A percentile compares a stretch with the other conserved stretches of the same genome.
These are phyloP conservation scores for Cybosia mesomella DNA, from an alignment of 2,888 invertebrate species.

Conservation along the genomic window DNA sequence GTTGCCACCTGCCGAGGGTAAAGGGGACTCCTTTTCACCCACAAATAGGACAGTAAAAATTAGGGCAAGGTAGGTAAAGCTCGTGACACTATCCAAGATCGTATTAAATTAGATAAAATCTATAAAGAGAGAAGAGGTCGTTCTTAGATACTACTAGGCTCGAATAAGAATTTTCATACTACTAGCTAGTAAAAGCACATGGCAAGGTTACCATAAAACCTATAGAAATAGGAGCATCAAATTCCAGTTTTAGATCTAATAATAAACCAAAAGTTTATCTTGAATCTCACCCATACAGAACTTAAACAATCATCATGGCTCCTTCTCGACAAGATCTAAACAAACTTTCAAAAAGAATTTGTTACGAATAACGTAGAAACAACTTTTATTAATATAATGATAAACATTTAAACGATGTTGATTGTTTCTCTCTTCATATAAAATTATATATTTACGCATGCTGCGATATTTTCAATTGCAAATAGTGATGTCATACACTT, in stretches of 20 bases:
- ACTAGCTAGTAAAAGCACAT: too few species aligned
- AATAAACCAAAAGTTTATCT: slow-evolving; percentile 1
- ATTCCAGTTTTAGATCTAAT: slow-evolving; percentile 2
- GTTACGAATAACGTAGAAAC: not conserved
- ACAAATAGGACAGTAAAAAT: too few species aligned
- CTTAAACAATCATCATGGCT: slow-evolving; percentile 2
- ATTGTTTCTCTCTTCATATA: slow-evolving; percentile 11
- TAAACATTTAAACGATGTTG: slow-evolving; percentile 8
- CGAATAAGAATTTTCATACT: too few species aligned
- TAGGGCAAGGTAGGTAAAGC: too few species aligned
- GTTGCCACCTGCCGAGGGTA: not conserved
- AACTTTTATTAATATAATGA: slow-evolving; percentile 8
- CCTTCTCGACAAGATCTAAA: not conserved
- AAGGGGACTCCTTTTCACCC: too few species aligned
- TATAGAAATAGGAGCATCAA: not conserved
- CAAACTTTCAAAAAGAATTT: not conserved
- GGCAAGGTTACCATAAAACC: too few species aligned
- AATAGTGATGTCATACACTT: slow-evolving; percentile 26
- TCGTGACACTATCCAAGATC: too few species aligned
- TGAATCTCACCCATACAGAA: not conserved
- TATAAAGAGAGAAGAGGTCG: too few species aligned
- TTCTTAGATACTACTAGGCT: too few species aligned
- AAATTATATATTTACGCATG: slow-evolving; percentile 13
- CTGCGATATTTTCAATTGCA: slow-evolving; percentile 15
- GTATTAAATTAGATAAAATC: too few species aligned